Conservation (phyloP, 2,113 vertebrate species). For the Zosterops japonicus region DNA sequence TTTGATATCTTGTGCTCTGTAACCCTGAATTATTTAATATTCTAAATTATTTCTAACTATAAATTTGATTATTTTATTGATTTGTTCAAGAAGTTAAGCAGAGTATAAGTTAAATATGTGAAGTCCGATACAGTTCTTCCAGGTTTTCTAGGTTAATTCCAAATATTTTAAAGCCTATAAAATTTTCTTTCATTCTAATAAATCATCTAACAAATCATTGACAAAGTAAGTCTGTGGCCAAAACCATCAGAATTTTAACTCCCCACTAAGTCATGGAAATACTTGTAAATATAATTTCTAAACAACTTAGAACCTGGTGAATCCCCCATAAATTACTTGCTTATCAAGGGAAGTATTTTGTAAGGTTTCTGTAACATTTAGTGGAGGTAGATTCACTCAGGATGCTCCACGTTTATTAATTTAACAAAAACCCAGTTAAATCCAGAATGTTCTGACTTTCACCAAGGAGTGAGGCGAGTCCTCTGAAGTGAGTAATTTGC, state of each 20-base stretch:
- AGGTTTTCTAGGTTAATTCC: background rate
- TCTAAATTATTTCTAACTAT: background rate
- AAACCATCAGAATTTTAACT: background rate
- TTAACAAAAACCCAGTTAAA: background rate
- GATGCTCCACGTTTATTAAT: accelerated
- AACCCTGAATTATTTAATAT: background rate
- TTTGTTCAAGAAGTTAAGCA: background rate
- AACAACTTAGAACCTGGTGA: background rate
- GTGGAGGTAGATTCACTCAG: background rate
- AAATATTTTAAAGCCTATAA: background rate
- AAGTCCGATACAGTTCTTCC: background rate
- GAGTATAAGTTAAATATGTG: background rate
- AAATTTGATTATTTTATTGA: background rate
- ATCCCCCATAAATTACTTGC: background rate
- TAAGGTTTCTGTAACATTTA: background rate
- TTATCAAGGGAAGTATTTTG: background rate
- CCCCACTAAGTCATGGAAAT: background rate
- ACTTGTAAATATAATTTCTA: background rate
- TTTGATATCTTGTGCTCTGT: background rate
- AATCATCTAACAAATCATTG: background rate
- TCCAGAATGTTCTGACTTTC: background rate
- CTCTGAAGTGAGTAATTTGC: background rate
- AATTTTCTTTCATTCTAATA: background rate
- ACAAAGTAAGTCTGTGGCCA: background rate
- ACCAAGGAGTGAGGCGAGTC: background rate